Evolutionary conservation across 2,113 vertebrate genomes (phyloP), one percentile per base, ranked within the genome.

Genomic region (Morone chrysops): DNA sequence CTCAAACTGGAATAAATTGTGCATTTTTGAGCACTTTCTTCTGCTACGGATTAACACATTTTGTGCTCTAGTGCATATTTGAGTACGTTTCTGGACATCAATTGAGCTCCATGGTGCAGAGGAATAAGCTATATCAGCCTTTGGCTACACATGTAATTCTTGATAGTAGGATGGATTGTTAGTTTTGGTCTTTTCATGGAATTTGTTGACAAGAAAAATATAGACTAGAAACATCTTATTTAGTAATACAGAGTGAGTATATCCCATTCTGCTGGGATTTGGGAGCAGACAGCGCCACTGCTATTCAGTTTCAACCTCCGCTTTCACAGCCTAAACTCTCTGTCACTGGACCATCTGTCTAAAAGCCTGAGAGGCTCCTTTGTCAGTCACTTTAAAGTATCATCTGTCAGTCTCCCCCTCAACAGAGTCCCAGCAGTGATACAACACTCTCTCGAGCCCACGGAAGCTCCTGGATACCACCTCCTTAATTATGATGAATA

Each of bases 351-450:
- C 60, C 85, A 66, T 78, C 86, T 82, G 81, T 88, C 48, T 74
- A 14, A 84, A 72, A 67, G 82, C 83, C 78, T 70, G 67, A 50
- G 65, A 84, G 78, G 83, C 78, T 84, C 67, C 66, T 54, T 31
- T 83, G 59, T 83, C 77, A 82, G 47, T 82, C 75, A 59, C 40
- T 87, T 80, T 45, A 59, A 31, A 75, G 36, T 75, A 80, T 83
- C 72, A 80, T 77, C 75, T 60, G 66, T 83, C 85, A 66, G 62
- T 78, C 75, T 76, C 76, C 56, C 63, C 40, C 72, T 71, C 84
- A 62, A 62, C 60, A 56, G 38, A 70, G 59, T 69, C 48, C 40
- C 69, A 66, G 63, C 56, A 73, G 62, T 71, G 67, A 72, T 41
- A 38, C 43, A 45, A 22, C 75, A 36, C 71, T 69, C 41, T 16